Conservation (phyloP, 2,113 vertebrate species). For the Mixornis gularis region DNA sequence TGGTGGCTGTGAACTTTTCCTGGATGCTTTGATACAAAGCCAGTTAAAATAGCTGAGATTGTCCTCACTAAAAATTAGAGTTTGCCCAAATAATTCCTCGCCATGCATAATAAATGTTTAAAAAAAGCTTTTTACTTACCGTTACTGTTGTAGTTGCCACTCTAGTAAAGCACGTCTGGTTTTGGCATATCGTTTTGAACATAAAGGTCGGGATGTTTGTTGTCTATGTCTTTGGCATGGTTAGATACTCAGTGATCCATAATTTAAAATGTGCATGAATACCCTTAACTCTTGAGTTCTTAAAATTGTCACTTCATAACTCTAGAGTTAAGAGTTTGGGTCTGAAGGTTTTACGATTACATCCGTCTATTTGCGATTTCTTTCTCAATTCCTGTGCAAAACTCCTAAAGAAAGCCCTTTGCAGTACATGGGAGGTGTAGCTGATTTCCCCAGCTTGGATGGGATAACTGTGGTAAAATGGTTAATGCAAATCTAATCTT, state of each 20-base stretch:
- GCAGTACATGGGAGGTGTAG: neutral
- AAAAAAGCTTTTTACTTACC: neutral
- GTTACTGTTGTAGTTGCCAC: fast-evolving
- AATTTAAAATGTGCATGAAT: neutral
- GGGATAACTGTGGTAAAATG: neutral
- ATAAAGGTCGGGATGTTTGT: neutral
- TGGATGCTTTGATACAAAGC: neutral
- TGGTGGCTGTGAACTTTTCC: neutral
- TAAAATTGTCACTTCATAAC: neutral
- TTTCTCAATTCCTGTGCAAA: neutral
- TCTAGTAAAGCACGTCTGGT: neutral
- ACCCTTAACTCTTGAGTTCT: neutral
- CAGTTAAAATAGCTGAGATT: neutral
- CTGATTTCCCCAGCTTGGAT: neutral
- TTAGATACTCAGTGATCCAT: neutral
- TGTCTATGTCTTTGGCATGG: neutral
- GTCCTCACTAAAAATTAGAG: neutral
- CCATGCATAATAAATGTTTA: neutral
- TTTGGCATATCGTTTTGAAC: neutral
- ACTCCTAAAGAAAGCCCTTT: neutral
- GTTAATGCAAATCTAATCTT: neutral
- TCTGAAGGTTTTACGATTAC: neutral
- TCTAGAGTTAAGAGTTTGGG: neutral
- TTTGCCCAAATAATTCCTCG: neutral
- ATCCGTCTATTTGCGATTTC: fast-evolving